Evolutionary conservation across 1,140 invertebrate species (phyloP).

Genomic region (Plutomurus gul): DNA sequence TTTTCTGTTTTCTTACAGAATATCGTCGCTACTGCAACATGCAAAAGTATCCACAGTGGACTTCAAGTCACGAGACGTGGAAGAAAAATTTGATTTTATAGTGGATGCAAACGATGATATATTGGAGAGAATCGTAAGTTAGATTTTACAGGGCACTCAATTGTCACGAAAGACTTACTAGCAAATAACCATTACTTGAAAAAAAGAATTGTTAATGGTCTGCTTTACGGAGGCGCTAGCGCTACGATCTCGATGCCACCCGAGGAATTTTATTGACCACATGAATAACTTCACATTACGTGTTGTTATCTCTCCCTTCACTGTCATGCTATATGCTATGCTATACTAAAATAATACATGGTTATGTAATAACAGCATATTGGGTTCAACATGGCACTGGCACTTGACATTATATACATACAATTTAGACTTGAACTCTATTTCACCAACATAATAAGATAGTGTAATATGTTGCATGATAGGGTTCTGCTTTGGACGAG

Average conservation of each 20-base stretch:
- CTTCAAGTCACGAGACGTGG: slow-evolving; percentile 64
- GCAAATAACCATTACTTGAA: background rate
- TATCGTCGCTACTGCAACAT: slow-evolving; percentile 63
- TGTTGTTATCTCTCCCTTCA: background rate
- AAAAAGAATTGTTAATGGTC: no score
- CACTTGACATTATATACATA: no score
- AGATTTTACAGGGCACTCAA: no score
- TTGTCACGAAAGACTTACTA: background rate
- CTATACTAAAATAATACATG: no score
- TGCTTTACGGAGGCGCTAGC: no score
- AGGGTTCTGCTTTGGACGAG: slow-evolving; percentile 70
- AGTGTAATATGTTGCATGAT: slow-evolving; percentile 40
- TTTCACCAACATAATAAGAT: slow-evolving; percentile 22
- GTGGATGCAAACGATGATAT: slow-evolving; percentile 77
- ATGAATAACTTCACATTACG: background rate
- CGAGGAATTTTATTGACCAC: background rate
- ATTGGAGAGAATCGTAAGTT: slow-evolving; percentile 75
- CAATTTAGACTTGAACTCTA: no score
- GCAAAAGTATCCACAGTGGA: slow-evolving; percentile 65
- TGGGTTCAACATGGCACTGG: no score
- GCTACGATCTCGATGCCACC: no score
- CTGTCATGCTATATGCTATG: no score
- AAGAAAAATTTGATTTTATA: slow-evolving; percentile 76
- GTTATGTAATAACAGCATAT: slow-evolving; percentile 17
- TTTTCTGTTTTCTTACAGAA: slow-evolving; percentile 56